Percentiles rank a stretch among this genome's conserved stretches.
phyloP scores from a whole-genome alignment of 1,140 invertebrate genomes.

The Apocrypta bakeri region DNA sequence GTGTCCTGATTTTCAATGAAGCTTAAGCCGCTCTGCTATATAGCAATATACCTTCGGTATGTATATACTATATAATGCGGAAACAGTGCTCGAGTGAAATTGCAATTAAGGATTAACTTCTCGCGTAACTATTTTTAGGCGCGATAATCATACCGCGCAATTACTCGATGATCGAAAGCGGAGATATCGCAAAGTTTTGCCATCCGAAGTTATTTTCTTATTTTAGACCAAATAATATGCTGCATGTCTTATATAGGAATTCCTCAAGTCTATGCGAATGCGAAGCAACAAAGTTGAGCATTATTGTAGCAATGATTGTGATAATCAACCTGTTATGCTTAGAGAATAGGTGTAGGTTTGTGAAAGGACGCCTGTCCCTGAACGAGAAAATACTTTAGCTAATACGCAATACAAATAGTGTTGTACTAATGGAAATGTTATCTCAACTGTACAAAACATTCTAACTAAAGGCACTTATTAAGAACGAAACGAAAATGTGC shows the following conservation, averaged over 20 bases:
- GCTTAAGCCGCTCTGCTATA: not conserved
- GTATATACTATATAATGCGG: no score
- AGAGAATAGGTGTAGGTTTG: not conserved
- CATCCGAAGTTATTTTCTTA: no score
- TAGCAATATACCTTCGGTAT: no score
- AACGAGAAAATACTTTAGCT: not conserved
- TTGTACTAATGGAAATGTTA: no score
- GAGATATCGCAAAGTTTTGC: no score
- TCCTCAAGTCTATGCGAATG: not conserved
- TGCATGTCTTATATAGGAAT: not conserved
- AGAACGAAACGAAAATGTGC: no score
- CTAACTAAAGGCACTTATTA: no score
- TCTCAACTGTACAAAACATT: no score
- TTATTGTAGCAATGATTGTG: not conserved
- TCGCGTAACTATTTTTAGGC: constrained; percentile 19
- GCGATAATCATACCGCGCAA: not conserved
- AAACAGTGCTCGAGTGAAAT: not conserved
- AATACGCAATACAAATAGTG: not conserved
- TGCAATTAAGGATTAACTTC: constrained; percentile 34
- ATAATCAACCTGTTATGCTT: not conserved
- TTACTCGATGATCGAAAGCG: not conserved
- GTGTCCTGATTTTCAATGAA: constrained; percentile 38
- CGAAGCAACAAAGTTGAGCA: not conserved
- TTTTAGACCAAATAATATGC: no score
- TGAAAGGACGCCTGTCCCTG: not conserved